These are phyloP conservation scores for Nemotelus pantherinus DNA, from an alignment of 2,888 invertebrate genomes.

Conservation along the genomic window DNA sequence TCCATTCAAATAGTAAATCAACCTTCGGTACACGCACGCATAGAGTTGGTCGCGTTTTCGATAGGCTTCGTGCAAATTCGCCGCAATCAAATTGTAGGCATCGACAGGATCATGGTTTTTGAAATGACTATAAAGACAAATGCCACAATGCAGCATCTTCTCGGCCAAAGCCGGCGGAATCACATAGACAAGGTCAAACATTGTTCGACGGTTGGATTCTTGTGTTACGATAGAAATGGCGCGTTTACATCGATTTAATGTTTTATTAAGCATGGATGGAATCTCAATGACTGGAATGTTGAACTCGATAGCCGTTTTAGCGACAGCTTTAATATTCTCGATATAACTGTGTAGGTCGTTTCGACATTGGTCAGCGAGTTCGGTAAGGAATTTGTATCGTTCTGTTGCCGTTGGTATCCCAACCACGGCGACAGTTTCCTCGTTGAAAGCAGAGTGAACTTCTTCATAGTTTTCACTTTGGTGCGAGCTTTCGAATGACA, in stretches of 20 bases:
- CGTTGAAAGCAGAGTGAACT: background rate
- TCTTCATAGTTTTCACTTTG: background rate
- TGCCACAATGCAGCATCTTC: conserved; percentile 68
- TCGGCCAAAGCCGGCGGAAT: conserved; percentile 69
- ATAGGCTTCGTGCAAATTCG: conserved; percentile 46
- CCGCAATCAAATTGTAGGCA: conserved; percentile 62
- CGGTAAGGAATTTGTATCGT: too few species aligned
- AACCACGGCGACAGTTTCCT: too few species aligned
- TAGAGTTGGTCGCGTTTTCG: conserved; percentile 61
- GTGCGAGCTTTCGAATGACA: background rate
- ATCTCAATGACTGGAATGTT: conserved; percentile 15
- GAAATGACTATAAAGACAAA: conserved; percentile 72
- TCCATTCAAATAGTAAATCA: conserved; percentile 70
- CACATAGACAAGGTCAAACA: conserved; percentile 70
- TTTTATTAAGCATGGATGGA: background rate
- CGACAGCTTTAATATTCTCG: conserved; percentile 7
- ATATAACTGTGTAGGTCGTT: conserved; percentile 1
- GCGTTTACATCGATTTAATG: background rate
- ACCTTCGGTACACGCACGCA: conserved; percentile 70
- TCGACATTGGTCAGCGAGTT: too few species aligned
- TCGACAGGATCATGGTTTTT: conserved; percentile 74
- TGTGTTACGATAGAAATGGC: background rate
- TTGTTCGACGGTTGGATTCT: background rate
- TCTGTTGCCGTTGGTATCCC: too few species aligned
- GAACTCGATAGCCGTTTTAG: background rate